A percentile compares a stretch with the other conserved stretches of the same genome.
Evolutionary conservation across 1,140 invertebrate genomes (phyloP).

Genomic region (Philopotamus ludificatus): DNA sequence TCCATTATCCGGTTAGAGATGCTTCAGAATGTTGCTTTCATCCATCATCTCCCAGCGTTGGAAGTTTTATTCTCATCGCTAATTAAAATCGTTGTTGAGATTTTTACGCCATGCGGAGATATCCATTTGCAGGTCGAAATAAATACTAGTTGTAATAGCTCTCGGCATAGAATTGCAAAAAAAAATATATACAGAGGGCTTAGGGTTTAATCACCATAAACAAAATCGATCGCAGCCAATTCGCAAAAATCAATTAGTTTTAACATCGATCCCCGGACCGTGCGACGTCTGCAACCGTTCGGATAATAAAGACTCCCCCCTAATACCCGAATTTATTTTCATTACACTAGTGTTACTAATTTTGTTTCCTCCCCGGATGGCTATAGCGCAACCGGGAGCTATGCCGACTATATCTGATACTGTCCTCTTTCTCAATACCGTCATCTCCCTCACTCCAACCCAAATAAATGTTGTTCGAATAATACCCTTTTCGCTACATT

Average conservation of each 20-base stretch:
- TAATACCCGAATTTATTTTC: constrained; percentile 23
- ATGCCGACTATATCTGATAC: neutral
- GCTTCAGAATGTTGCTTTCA: no score
- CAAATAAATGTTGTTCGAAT: constrained; percentile 5
- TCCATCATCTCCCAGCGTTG: no score
- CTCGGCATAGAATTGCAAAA: neutral
- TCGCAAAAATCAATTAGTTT: no score
- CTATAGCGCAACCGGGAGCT: neutral
- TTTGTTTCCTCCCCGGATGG: neutral
- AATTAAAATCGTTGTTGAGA: no score
- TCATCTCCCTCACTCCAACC: neutral
- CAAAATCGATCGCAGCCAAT: no score
- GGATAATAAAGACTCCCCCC: constrained; percentile 15
- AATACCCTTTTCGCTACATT: constrained; percentile 8
- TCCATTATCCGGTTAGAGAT: no score
- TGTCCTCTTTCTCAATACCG: neutral
- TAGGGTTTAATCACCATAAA: no score
- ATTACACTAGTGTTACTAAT: constrained; percentile 19
- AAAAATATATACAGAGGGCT: no score
- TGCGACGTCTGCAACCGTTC: constrained; percentile 11
- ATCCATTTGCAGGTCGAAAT: no score
- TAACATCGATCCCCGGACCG: neutral
- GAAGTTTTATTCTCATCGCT: no score
- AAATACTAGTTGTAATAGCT: neutral
- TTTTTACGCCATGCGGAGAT: no score